These are phyloP conservation scores for Acanthosoma haemorrhoidale DNA, from an alignment of 2,888 invertebrate genomes.

Conservation along the genomic window DNA sequence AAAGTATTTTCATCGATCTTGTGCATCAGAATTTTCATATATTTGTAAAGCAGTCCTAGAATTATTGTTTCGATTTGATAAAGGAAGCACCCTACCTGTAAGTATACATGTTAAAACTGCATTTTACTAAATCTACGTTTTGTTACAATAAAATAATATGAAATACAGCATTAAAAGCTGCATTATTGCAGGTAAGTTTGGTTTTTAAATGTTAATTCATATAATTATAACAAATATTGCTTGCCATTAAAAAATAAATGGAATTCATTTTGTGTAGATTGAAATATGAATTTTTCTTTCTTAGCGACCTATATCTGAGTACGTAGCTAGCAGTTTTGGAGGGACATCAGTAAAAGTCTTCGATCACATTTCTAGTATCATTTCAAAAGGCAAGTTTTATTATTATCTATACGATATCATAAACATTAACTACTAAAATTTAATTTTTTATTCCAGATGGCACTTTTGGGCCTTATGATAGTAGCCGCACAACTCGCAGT, in stretches of 20 bases:
- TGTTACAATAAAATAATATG: too few species aligned
- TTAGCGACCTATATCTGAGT: slow-evolving; percentile 11
- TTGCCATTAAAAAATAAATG: neutral
- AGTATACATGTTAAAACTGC: neutral
- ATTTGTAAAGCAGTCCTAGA: neutral
- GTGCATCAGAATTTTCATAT: neutral
- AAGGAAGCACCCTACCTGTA: neutral
- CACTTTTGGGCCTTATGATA: slow-evolving; percentile 4
- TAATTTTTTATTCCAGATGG: neutral
- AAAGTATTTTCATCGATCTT: neutral
- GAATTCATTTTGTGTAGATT: neutral
- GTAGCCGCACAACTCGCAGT: neutral
- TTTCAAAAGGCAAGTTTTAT: neutral
- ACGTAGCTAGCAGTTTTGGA: slow-evolving; percentile 6
- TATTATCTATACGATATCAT: too few species aligned
- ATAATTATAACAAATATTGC: too few species aligned
- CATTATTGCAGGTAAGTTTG: too few species aligned
- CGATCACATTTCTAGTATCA: slow-evolving; percentile 28
- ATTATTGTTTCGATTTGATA: neutral
- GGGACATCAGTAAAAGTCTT: slow-evolving; percentile 35
- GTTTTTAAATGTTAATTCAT: too few species aligned
- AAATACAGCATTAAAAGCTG: too few species aligned
- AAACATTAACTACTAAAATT: neutral
- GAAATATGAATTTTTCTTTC: neutral
- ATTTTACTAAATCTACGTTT: too few species aligned